Evolutionary conservation across 1,140 invertebrate species (phyloP).

Genomic region (Hylaeus anthracinus): DNA sequence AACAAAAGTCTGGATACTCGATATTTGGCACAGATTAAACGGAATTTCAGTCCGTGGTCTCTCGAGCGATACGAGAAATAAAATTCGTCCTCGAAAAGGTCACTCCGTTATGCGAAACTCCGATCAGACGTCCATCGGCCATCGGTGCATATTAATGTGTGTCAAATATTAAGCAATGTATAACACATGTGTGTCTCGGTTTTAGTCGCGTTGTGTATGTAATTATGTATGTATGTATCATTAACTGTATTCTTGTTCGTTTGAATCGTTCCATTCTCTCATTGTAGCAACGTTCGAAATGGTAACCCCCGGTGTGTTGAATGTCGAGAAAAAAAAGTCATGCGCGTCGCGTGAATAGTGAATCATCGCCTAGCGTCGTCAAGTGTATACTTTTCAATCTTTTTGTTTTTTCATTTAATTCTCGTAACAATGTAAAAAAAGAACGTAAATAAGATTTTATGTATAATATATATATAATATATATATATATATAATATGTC

Average conservation of each 20-base stretch:
- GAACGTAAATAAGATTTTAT: constrained; percentile 69
- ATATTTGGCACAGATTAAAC: constrained; percentile 74
- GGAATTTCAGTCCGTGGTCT: constrained; percentile 45
- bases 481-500: constrained; percentile 26
- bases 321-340: not conserved
- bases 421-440: constrained; percentile 69
- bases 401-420: constrained; percentile 49
- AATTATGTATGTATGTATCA: not conserved
- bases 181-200: constrained; percentile 15
- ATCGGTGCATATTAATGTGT: constrained; percentile 61
- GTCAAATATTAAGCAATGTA: constrained; percentile 67
- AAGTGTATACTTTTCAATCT: constrained; percentile 10
- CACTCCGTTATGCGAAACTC: too few species aligned
- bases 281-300: constrained; percentile 39
- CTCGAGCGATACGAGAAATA: not conserved
- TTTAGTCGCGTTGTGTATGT: too few species aligned
- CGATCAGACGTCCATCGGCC: not conserved
- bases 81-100: not conserved
- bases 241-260: constrained; percentile 22
- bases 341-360: constrained; percentile 1
- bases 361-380: not conserved
- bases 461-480: constrained; percentile 36
- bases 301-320: constrained; percentile 29
- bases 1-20: constrained; percentile 70
- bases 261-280: constrained; percentile 33